These are phyloP conservation scores for Pipistrellus nathusii DNA, from an alignment of 2,797 vertebrate species.

Conservation along the genomic window DNA sequence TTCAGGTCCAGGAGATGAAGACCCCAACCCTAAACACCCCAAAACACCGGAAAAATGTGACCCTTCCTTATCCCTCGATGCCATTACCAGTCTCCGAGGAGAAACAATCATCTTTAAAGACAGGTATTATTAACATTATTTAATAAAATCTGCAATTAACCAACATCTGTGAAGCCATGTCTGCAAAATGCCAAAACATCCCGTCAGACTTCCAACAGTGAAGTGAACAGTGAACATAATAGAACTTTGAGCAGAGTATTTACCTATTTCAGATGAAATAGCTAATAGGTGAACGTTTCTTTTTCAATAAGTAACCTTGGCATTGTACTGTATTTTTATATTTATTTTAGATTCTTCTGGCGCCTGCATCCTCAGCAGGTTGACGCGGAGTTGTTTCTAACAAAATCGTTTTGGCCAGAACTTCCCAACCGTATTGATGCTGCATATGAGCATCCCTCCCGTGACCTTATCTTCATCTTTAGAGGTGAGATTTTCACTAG, in stretches of 20 bases:
- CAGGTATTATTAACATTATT: constrained; percentile 87
- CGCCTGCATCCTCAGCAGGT: constrained; percentile 94
- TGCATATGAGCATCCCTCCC: constrained; percentile 94
- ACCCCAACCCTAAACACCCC: constrained; percentile 91
- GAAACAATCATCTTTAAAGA: constrained; percentile 98
- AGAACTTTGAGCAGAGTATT: neutral
- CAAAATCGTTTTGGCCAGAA: constrained; percentile 95
- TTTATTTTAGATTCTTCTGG: constrained; percentile 94
- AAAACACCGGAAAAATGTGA: constrained; percentile 96
- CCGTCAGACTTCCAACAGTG: neutral
- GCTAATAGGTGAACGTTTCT: neutral
- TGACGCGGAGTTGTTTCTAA: constrained; percentile 92
- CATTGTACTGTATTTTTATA: neutral
- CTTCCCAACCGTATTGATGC: constrained; percentile 95
- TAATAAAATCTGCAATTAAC: neutral
- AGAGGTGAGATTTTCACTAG: constrained; percentile 85
- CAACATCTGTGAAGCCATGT: neutral
- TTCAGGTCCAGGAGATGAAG: constrained; percentile 88
- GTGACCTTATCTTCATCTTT: constrained; percentile 90
- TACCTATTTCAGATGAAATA: neutral
- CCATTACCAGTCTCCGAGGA: constrained; percentile 95
- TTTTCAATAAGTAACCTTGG: neutral
- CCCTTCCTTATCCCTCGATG: constrained; percentile 92
- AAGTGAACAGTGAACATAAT: neutral
- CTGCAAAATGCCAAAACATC: neutral